Conservation (phyloP, 2,113 vertebrate genomes). For the Salvelinus fontinalis region DNA sequence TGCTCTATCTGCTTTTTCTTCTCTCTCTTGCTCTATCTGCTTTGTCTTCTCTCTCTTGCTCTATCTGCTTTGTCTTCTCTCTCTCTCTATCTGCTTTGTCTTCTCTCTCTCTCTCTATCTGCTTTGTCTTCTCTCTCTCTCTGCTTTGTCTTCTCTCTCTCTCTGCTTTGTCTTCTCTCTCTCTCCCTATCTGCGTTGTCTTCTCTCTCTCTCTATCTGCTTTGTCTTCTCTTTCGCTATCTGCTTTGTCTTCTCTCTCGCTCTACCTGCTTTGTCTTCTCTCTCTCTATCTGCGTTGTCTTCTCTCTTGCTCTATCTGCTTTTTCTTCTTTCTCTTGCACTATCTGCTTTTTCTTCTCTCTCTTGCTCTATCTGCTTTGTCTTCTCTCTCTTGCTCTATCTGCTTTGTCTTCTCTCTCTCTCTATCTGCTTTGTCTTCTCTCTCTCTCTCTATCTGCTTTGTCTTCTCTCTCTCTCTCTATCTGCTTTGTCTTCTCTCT, state of each 20-base stretch:
- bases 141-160: conserved; percentile 20
- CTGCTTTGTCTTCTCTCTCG: conserved; percentile 20
- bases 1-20: no score
- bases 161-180: not conserved
- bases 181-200: not conserved
- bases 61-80: not conserved
- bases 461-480: not conserved
- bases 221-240: not conserved
- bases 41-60: conserved; percentile 18
- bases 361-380: not conserved
- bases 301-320: conserved; percentile 19
- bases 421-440: not conserved
- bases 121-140: not conserved
- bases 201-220: conserved; percentile 8
- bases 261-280: conserved; percentile 7
- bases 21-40: not conserved
- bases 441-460: not conserved
- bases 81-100: not conserved
- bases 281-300: not conserved
- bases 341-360: conserved; percentile 10
- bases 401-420: no score
- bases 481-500: conserved; percentile 4
- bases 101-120: conserved; percentile 12
- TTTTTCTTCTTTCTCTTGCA: not conserved
- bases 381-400: no score